Percentiles rank a stretch among this genome's conserved stretches.
phyloP scores from a whole-genome alignment of 2,888 invertebrate genomes.

The Biston stratarius region DNA sequence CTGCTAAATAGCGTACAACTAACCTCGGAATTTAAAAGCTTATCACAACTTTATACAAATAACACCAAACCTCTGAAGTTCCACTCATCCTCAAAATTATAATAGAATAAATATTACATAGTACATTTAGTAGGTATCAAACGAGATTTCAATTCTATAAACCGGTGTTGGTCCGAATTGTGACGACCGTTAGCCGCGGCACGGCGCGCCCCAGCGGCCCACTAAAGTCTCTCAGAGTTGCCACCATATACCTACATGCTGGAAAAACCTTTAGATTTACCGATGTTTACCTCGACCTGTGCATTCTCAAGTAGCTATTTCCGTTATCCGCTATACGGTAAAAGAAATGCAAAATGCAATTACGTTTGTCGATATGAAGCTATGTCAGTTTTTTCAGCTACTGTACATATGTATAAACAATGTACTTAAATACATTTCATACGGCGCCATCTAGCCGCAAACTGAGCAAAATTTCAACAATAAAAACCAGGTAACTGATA shows the following conservation, averaged over 20 bases:
- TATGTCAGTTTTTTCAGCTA: no score
- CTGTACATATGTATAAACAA: no score
- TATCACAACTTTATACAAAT: slow-evolving; percentile 9
- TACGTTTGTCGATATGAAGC: background rate
- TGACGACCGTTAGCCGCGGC: slow-evolving; percentile 72
- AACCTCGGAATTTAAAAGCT: background rate
- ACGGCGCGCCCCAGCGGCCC: slow-evolving; percentile 53
- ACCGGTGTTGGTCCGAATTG: slow-evolving; percentile 53
- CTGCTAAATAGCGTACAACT: no score
- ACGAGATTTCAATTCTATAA: slow-evolving; percentile 35
- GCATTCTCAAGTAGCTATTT: slow-evolving; percentile 21
- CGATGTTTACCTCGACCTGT: slow-evolving; percentile 23
- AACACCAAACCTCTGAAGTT: no score
- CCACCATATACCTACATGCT: slow-evolving; percentile 24
- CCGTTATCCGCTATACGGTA: background rate
- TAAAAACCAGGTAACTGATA: no score
- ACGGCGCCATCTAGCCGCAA: no score
- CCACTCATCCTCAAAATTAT: slow-evolving; percentile 3
- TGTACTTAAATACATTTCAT: no score
- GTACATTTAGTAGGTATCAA: slow-evolving; percentile 8
- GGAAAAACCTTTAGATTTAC: slow-evolving; percentile 28
- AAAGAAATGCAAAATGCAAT: background rate
- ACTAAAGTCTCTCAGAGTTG: slow-evolving; percentile 33
- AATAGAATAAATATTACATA: background rate
- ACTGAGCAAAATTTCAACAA: no score